A percentile compares a stretch with the other conserved stretches of the same genome.
These are phyloP conservation scores for Psettodes erumei DNA, from an alignment of 2,113 vertebrate species.

Conservation along the genomic window DNA sequence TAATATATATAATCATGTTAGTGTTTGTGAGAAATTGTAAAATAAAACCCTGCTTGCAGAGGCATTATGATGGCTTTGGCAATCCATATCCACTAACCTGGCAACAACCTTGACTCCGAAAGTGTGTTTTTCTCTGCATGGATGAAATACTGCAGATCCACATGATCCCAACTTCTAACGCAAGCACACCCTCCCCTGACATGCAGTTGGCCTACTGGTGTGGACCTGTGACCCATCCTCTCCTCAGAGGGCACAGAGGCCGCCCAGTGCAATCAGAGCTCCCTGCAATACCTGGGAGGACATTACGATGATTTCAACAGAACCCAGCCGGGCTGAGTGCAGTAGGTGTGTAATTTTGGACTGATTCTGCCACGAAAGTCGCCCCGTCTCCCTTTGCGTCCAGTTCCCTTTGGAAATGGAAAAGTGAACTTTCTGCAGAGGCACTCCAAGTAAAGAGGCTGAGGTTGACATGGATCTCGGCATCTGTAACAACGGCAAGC, in stretches of 20 bases:
- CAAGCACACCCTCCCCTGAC: not conserved
- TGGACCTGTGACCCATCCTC: not conserved
- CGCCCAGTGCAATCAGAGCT: not conserved
- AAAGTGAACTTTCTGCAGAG: constrained; percentile 39
- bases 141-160: constrained; percentile 2
- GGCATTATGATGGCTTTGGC: not conserved
- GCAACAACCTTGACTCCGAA: not conserved
- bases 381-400: constrained; percentile 46
- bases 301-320: constrained; percentile 49
- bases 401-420: constrained; percentile 37
- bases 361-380: constrained; percentile 39
- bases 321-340: constrained; percentile 39
- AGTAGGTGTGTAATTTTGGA: constrained; percentile 43
- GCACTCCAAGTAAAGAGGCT: constrained; percentile 51
- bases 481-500: constrained; percentile 58
- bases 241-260: not conserved
- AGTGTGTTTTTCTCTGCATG: not conserved
- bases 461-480: constrained; percentile 58
- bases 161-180: not conserved
- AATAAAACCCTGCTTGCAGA: not conserved
- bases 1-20: not conserved
- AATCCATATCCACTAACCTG: not conserved
- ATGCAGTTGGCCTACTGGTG: constrained; percentile 24
- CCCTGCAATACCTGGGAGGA: not conserved
- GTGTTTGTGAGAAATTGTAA: not conserved